Evolutionary conservation across 2,797 vertebrate genomes (phyloP).

Genomic region (Anomalospiza imberbis): DNA sequence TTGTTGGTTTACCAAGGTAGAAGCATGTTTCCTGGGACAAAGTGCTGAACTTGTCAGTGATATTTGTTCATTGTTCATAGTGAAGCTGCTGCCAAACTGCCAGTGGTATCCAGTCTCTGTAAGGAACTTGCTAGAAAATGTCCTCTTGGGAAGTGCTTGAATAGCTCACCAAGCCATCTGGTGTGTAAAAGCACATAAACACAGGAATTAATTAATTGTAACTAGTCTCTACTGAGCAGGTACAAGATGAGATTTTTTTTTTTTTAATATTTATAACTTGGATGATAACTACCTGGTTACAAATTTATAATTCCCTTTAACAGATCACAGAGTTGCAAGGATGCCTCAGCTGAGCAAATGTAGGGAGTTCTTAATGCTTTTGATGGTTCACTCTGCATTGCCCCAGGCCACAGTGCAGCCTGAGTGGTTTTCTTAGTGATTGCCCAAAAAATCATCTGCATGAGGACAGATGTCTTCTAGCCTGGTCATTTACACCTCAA

Average conservation of each 20-base stretch:
- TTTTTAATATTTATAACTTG: not conserved
- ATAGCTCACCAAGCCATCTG: conserved; percentile 14
- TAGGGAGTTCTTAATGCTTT: not conserved
- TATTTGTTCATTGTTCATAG: not conserved
- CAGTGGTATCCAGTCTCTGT: not conserved
- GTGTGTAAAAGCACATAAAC: not conserved
- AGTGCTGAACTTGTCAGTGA: not conserved
- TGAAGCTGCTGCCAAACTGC: not conserved
- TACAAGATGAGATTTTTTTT: not conserved
- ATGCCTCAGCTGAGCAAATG: not conserved
- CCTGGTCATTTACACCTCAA: not conserved
- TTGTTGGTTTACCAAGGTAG: not conserved
- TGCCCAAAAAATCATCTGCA: not conserved
- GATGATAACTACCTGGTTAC: not conserved
- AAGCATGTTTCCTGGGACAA: not conserved
- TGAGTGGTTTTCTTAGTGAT: not conserved
- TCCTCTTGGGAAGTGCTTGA: not conserved
- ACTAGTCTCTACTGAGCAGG: not conserved
- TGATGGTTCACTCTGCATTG: not conserved
- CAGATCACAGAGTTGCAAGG: not conserved
- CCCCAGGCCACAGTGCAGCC: rapidly evolving
- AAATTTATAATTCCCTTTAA: not conserved
- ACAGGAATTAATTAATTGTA: conserved; percentile 8
- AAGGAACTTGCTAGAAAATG: not conserved
- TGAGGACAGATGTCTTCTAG: not conserved